Base-by-base conservation (phyloP, 2,888 invertebrate genomes). In the Melieria crassipennis region DNA sequence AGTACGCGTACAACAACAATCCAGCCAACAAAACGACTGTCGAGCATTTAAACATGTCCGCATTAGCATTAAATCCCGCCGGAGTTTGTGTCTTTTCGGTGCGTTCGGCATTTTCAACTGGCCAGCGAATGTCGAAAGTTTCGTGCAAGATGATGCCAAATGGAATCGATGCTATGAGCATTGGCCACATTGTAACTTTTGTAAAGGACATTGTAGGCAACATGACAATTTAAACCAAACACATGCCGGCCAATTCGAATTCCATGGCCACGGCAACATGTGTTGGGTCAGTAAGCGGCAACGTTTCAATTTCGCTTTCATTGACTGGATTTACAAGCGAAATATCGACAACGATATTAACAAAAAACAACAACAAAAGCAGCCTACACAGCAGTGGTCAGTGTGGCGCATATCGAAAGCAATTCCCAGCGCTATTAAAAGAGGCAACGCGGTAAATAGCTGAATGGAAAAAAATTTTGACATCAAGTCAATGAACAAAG, bases 301-400 rank as follows among this genome's bases (percentile, higher is more conserved):
- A 66, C 16, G 55, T 50, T 60, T 65, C 65, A 65, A 70, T 70
- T 70, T 65, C 61, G 61, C 60, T 70, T 65, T 61, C 70, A 70
- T 65, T 60, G 70, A 55, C 65, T 70, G 65, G 70, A 70, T 70
- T 70, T 70, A 65, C 30, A 30, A 65, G 70, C 65, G 57, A 47
- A 56, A 63, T 50, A 52, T 11, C 60, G 52, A n/a, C 56, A 57
- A 66, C 56, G 58, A 30, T 30, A 30, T 30, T 30, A 30, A 30
- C 30, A 30, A 30, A 30, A 30, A 30, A 30, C 30, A 30, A 30
- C 30, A 30, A 30, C 30, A 30, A 30, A 30, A 30, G 30, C 30
- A 30, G 30, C 30, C 30, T 30, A 30, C 30, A 16, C 16, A 16
- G 2, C 16, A 30, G 30, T 30, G 30, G 30, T 30, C 30, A 30